Evolutionary conservation across 2,113 vertebrate species (phyloP).

Genomic region (Thymallus thymallus): DNA sequence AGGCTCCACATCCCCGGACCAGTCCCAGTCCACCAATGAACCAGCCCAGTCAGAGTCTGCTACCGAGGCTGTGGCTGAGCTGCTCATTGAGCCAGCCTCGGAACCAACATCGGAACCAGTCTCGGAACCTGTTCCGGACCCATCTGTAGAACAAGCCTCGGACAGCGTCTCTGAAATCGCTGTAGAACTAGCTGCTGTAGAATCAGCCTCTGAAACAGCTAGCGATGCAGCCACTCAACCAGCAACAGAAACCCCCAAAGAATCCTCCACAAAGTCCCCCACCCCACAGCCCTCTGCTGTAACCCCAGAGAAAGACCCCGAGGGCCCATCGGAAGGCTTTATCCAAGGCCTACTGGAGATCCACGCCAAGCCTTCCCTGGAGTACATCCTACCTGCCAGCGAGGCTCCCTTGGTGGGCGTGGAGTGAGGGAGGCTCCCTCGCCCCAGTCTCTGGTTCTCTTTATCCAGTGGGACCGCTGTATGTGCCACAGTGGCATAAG

Average conservation of each 20-base stretch:
- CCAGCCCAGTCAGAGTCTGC: background rate
- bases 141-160: background rate
- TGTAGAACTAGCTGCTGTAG: background rate
- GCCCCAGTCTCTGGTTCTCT: background rate
- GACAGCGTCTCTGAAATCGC: background rate
- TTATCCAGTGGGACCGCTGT: slow-evolving; percentile 12
- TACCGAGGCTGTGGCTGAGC: too few species aligned
- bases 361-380: slow-evolving; percentile 70
- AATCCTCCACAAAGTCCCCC: slow-evolving; percentile 12
- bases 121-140: background rate
- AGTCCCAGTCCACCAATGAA: background rate
- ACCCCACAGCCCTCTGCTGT: slow-evolving; percentile 37
- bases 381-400: slow-evolving; percentile 70
- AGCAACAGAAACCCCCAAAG: slow-evolving; percentile 25
- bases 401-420: slow-evolving; percentile 79
- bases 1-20: background rate
- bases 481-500: slow-evolving; percentile 66
- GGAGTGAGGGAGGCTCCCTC: slow-evolving; percentile 83
- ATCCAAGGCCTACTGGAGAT: slow-evolving; percentile 80
- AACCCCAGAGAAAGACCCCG: slow-evolving; percentile 11
- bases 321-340: slow-evolving; percentile 47
- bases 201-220: background rate
- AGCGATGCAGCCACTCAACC: background rate
- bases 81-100: background rate
- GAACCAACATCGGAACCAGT: background rate